Percentiles rank a stretch among this genome's conserved stretches.
Conservation (phyloP, 2,888 invertebrate species). For the Chelonus formosanus region DNA sequence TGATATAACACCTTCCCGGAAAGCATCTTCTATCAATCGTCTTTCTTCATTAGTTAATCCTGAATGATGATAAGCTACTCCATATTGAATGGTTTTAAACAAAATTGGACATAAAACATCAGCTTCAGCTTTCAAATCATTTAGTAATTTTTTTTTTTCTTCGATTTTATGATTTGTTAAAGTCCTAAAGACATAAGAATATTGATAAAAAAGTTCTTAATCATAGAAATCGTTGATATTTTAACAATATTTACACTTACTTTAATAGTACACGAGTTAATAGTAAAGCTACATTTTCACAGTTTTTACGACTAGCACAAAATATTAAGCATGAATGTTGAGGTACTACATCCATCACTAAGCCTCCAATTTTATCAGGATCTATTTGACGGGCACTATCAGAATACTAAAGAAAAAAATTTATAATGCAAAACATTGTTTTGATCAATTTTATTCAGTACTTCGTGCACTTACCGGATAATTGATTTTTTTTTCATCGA, state of each 20-base stretch:
- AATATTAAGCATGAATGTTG: constrained; percentile 85
- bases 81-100: constrained; percentile 75
- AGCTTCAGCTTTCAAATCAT: constrained; percentile 71
- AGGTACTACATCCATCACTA: constrained; percentile 85
- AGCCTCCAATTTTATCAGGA: constrained; percentile 81
- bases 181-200: constrained; percentile 60
- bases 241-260: constrained; percentile 53
- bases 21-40: constrained; percentile 83
- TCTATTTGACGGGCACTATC: constrained; percentile 71
- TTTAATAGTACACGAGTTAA: constrained; percentile 72
- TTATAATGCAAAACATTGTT: neutral
- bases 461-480: constrained; percentile 63
- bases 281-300: constrained; percentile 87
- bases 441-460: neutral
- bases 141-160: constrained; percentile 72
- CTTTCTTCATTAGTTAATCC: constrained; percentile 90
- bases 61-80: constrained; percentile 94
- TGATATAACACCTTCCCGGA: constrained; percentile 81
- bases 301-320: constrained; percentile 92
- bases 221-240: neutral
- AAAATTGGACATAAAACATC: constrained; percentile 76
- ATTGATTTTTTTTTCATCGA: constrained; percentile 66
- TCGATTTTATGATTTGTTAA: constrained; percentile 68
- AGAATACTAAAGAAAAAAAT: constrained; percentile 69
- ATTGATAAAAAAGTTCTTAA: constrained; percentile 13